A percentile compares a stretch with the other conserved stretches of the same genome.
These are phyloP conservation scores for Cirrhinus mrigala DNA, from an alignment of 2,797 vertebrate species.

Conservation along the genomic window DNA sequence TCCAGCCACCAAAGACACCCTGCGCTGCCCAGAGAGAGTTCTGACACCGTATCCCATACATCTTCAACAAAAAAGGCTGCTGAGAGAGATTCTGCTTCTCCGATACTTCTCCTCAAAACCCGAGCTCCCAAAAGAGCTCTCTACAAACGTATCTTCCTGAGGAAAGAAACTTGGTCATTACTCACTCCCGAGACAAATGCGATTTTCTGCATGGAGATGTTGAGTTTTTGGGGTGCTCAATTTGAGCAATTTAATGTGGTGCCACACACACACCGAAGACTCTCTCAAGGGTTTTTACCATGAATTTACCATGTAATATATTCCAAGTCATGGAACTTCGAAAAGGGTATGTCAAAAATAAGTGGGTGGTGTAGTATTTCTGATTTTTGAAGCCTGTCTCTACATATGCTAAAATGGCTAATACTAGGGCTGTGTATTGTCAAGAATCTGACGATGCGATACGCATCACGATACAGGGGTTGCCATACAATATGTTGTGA, in stretches of 20 bases:
- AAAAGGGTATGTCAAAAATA: neutral
- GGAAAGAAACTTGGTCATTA: slow-evolving; percentile 24
- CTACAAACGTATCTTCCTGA: slow-evolving; percentile 20
- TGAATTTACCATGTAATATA: neutral
- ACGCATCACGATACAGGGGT: too few relatives aligned
- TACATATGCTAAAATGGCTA: neutral
- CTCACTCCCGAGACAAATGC: slow-evolving; percentile 17
- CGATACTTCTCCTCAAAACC: neutral
- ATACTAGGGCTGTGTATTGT: too few relatives aligned
- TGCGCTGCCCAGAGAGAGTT: neutral
- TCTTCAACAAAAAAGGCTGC: slow-evolving; percentile 6
- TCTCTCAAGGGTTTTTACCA: neutral
- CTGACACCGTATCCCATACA: slow-evolving; percentile 13
- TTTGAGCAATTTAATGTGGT: slow-evolving; percentile 24
- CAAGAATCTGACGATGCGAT: too few relatives aligned
- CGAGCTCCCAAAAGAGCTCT: slow-evolving; percentile 28
- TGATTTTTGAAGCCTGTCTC: neutral
- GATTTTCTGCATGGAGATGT: slow-evolving; percentile 1
- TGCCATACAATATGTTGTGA: too few relatives aligned
- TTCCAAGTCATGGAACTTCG: neutral
- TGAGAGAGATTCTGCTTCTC: slow-evolving; percentile 23
- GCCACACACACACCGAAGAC: slow-evolving; percentile 1
- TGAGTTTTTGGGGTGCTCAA: slow-evolving; percentile 13
- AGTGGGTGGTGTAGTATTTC: neutral
- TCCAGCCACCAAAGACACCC: neutral